These are phyloP conservation scores for Laticauda laticaudata DNA, from an alignment of 2,113 vertebrate genomes.

Conservation along the genomic window DNA sequence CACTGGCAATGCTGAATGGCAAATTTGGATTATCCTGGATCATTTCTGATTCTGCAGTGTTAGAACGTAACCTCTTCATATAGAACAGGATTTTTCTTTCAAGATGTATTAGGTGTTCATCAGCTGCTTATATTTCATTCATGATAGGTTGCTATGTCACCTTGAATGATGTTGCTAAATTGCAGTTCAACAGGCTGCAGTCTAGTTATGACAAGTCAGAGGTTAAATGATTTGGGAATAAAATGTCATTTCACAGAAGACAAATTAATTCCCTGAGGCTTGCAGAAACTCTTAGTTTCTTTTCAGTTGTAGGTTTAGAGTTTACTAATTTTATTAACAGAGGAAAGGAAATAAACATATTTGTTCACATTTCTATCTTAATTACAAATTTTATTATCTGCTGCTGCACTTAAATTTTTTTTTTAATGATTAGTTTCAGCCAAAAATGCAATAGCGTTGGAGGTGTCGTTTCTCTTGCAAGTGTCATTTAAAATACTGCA, in stretches of 20 bases:
- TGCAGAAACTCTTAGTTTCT: conserved; percentile 60
- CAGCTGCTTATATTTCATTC: neutral
- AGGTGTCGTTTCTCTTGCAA: conserved; percentile 45
- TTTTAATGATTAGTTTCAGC: neutral
- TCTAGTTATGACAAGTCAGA: conserved; percentile 69
- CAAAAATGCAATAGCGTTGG: conserved; percentile 43
- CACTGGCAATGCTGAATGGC: neutral
- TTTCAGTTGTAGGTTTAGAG: conserved; percentile 61
- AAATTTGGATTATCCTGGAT: neutral
- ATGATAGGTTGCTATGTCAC: conserved; percentile 5
- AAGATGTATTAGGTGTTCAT: neutral
- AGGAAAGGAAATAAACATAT: conserved; percentile 62
- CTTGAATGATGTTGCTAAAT: conserved; percentile 40
- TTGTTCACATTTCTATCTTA: conserved; percentile 70
- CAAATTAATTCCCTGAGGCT: conserved; percentile 66
- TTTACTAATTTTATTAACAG: conserved; percentile 79
- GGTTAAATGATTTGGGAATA: conserved; percentile 79
- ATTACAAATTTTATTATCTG: conserved; percentile 68
- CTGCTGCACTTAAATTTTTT: conserved; percentile 42
- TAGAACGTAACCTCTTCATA: neutral
- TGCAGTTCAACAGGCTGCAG: conserved; percentile 52
- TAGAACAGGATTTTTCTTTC: neutral
- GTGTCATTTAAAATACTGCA: conserved; percentile 66
- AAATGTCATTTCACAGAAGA: conserved; percentile 72
- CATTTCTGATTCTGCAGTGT: neutral